Evolutionary conservation across 2,888 invertebrate genomes (phyloP), one percentile per base, ranked within the genome.

Genomic region (Halocaridina rubra): DNA sequence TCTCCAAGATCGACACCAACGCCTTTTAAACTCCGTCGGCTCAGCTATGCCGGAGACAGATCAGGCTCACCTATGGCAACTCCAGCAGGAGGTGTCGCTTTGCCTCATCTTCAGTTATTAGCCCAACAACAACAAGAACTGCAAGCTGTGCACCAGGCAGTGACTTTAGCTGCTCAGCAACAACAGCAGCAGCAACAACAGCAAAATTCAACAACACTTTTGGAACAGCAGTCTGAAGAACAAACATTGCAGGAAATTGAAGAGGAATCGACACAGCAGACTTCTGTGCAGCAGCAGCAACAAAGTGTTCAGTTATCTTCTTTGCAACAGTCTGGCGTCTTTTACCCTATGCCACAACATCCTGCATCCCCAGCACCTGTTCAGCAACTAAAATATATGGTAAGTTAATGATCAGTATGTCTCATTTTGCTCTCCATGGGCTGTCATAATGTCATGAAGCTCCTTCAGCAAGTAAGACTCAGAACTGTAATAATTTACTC

Each of bases 1-100:
- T 86, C 86, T 10, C 86, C 86, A 33, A 79, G 86, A 19, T 82
- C 86, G 39, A 86, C 86, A 10, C 86, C 86, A 30, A 82, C 80
- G 19, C 86, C 86, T 69, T 86, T 86, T 75, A 86, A 86, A 64
- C 61, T 86, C n/a, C 86, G 86, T 5, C 78, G 86, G 59, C 53
- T 76, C 59, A 82, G 86, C 69, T 67, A 74, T 57, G 82, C 82
- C 27, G 29, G 57, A 32, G 86, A 86, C 7, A 57, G 82, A 5
- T 67, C 81, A 13, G 76, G 77, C n/a, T 85, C 81, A 1, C 81
- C 85, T 24, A 22, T 33, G n/a, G 64, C 77, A 19, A 46, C 64
- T n/a, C 74, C 79, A 4, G 78, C 84, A 19, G 27, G 29, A 27
- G 67, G 29, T 24, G 27, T 67, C 19, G 67, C 27, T 19, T 16